Evolutionary conservation across 2,113 vertebrate species (phyloP), one percentile per base, ranked within the genome.

Genomic region (Alouatta palliata): DNA sequence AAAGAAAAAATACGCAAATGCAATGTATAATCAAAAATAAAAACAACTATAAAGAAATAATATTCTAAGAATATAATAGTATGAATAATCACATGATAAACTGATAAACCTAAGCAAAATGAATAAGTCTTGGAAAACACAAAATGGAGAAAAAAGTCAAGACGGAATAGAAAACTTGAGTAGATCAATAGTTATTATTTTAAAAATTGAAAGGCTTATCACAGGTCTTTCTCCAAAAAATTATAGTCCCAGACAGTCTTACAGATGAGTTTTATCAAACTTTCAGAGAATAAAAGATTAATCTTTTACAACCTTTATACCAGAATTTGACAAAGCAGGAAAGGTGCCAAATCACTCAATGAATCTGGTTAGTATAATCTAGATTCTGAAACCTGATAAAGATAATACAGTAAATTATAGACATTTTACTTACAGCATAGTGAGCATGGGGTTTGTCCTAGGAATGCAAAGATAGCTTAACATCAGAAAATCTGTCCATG

Each of bases 321-420:
- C 84, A 82, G 90, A 82, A 91, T 91, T 86, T 76, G 80, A 87
- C 47, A 83, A 71, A 94, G 14, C 54, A 86, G 27, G 73, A 91
- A 85, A 54, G 32, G 76, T 49, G 6, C 19, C 64, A 71, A 11
- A 73, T 85, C 19, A 40, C n/a, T 93, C 86, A 77, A 66, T 47
- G 90, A 93, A 82, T 40, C 43, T 96, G 32, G 20, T 91, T 49
- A 64, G 47, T n/a, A 13, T 81, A 70, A 64, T 21, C 58, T 91
- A 82, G 8, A 89, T 77, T 86, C 43, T 43, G 27, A 96, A 88
- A 56, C 0, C 9, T 52, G n/a, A 23, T 37, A 12, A 47, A 23
- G 61, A 58, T n/a, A 27, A 21, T n/a, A 12, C 7, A 75, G 40
- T n/a, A 61, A 82, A 45, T 90, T 56, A 52, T 25, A 80, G 89